phyloP scores from a whole-genome alignment of 2,888 invertebrate species.

The Petrolisthes manimaculis region DNA sequence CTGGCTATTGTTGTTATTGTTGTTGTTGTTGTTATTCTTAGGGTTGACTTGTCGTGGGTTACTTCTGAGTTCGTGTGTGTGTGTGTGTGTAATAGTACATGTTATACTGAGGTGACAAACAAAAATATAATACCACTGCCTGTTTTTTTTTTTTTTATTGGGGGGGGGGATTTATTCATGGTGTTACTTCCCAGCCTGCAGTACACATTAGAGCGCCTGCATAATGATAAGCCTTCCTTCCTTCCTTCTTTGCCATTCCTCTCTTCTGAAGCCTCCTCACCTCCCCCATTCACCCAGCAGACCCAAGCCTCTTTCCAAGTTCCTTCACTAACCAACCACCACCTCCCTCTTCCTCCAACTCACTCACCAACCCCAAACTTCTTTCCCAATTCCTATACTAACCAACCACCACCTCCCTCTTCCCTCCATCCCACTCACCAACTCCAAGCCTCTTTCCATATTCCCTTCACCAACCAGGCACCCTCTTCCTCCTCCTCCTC shows the following conservation, averaged over 20 bases:
- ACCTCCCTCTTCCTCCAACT: background rate
- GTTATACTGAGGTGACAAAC: no score
- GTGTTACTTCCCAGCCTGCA: no score
- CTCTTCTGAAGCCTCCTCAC: background rate
- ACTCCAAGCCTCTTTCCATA: conserved; percentile 3
- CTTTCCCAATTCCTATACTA: background rate
- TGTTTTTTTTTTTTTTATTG: no score
- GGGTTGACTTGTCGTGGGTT: no score
- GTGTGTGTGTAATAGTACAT: no score
- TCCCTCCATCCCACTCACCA: conserved; percentile 8
- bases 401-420: conserved; percentile 8
- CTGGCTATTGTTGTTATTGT: conserved; percentile 44
- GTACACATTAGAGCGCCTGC: background rate
- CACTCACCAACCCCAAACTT: background rate
- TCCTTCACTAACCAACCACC: no score
- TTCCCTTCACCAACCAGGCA: background rate
- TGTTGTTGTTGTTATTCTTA: no score
- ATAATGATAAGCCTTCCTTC: background rate
- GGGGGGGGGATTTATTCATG: no score
- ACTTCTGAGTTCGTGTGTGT: conserved; percentile 29
- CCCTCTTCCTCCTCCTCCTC: background rate
- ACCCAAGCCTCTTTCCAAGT: no score
- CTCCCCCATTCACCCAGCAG: no score
- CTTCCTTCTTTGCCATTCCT: background rate
- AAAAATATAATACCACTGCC: no score